A percentile compares a stretch with the other conserved stretches of the same genome.
phyloP scores from a whole-genome alignment of 2,797 vertebrate species.

The Cossypha heuglini region DNA sequence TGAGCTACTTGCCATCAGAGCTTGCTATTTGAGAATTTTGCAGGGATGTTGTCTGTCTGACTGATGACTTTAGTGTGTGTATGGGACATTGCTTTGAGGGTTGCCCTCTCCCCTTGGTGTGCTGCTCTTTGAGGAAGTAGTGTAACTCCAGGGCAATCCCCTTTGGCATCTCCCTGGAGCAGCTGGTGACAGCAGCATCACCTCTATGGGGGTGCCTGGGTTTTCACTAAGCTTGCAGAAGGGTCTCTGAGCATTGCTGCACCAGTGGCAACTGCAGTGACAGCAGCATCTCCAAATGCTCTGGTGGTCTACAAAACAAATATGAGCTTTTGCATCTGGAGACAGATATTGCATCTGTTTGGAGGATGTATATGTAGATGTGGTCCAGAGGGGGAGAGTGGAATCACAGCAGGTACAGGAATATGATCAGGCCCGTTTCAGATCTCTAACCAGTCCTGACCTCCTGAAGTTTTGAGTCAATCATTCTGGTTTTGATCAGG shows the following conservation, averaged over 20 bases:
- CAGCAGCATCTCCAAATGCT: not conserved
- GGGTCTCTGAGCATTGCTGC: not conserved
- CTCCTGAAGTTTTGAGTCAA: slow-evolving; percentile 9
- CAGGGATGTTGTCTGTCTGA: not conserved
- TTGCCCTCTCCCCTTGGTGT: fast-evolving
- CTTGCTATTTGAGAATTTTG: not conserved
- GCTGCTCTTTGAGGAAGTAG: not conserved
- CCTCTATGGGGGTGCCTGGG: fast-evolving
- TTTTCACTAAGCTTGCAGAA: not conserved
- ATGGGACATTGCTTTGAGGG: not conserved
- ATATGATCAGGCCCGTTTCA: not conserved
- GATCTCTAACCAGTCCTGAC: not conserved
- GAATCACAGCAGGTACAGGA: not conserved
- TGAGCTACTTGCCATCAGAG: not conserved
- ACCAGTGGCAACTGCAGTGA: fast-evolving
- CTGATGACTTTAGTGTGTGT: not conserved
- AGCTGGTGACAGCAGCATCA: not conserved
- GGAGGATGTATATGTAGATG: not conserved
- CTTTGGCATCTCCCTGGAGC: fast-evolving
- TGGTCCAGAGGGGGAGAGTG: fast-evolving
- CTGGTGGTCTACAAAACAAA: fast-evolving
- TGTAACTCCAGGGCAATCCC: not conserved
- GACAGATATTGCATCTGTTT: not conserved
- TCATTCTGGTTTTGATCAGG: slow-evolving; percentile 50
- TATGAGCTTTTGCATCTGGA: not conserved